These are phyloP conservation scores for Drosophila suboccidentalis DNA, from an alignment of 2,888 invertebrate species.

Conservation along the genomic window DNA sequence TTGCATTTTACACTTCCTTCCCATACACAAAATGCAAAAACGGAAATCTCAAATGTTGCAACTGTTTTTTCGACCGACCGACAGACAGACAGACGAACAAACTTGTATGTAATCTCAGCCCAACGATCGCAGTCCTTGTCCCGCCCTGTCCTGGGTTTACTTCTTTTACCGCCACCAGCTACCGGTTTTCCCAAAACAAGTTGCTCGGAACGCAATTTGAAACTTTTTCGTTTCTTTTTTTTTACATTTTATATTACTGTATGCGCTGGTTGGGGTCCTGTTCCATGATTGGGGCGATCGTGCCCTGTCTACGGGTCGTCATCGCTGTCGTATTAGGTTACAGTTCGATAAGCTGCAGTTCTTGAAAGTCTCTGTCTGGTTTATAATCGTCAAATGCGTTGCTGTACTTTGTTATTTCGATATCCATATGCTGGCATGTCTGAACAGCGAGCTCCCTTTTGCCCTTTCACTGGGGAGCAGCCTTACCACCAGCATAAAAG, in stretches of 20 bases:
- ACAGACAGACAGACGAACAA: conserved; percentile 13
- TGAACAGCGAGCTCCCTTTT: conserved; percentile 37
- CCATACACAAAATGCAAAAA: conserved; percentile 22
- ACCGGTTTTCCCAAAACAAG: conserved; percentile 69
- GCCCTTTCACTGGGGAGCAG: conserved; percentile 28
- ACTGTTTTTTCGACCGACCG: conserved; percentile 39
- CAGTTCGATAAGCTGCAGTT: conserved; percentile 37
- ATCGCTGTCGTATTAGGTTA: conserved; percentile 55
- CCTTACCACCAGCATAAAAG: conserved; percentile 53
- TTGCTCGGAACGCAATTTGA: conserved; percentile 70
- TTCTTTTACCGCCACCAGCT: conserved; percentile 14
- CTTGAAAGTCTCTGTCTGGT: conserved; percentile 27
- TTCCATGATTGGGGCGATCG: conserved; percentile 59
- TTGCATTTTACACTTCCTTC: conserved; percentile 68
- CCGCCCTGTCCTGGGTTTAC: conserved; percentile 21
- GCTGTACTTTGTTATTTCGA: conserved; percentile 33
- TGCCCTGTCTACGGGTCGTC: conserved; percentile 58
- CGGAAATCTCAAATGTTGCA: conserved; percentile 75
- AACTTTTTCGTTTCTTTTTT: conserved; percentile 49
- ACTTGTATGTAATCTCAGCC: conserved; percentile 69
- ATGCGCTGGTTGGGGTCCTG: conserved; percentile 48
- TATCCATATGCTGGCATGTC: conserved; percentile 48
- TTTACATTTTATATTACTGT: not conserved
- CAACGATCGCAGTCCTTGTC: conserved; percentile 32
- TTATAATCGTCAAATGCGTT: conserved; percentile 14